Conservation (phyloP, 1,140 invertebrate genomes). For the Drosophila orena region DNA sequence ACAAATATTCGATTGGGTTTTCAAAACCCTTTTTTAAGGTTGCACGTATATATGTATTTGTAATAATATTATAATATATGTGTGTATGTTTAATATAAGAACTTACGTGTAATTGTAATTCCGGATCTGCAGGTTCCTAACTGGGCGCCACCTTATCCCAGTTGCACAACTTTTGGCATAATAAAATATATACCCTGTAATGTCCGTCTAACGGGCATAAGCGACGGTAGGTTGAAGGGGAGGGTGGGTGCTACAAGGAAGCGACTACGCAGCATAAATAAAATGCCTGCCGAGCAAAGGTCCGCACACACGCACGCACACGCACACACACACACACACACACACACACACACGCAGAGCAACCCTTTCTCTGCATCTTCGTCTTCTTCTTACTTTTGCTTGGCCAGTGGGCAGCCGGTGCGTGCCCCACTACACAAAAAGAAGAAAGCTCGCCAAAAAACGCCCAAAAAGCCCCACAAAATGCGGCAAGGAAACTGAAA, state of each 20-base stretch:
- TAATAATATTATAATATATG: no score
- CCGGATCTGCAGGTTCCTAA: no score
- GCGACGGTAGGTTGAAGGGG: not conserved
- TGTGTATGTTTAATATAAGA: no score
- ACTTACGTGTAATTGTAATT: no score
- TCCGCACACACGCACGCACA: constrained; percentile 38
- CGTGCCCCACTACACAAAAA: constrained; percentile 23
- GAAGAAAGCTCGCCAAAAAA: not conserved
- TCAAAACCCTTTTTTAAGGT: no score
- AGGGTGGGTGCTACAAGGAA: constrained; percentile 53
- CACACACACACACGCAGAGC: constrained; percentile 17
- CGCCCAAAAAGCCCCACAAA: constrained; percentile 12
- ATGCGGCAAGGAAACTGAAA: constrained; percentile 64
- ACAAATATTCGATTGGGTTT: no score
- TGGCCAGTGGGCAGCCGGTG: constrained; percentile 48
- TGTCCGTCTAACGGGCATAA: not conserved
- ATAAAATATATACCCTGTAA: constrained; percentile 1
- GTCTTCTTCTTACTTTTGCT: constrained; percentile 1
- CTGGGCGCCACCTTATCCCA: not conserved
- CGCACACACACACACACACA: constrained; percentile 29
- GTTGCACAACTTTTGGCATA: not conserved
- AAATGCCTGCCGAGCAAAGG: constrained; percentile 69
- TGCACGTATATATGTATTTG: no score
- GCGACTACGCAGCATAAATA: constrained; percentile 79
- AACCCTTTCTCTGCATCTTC: constrained; percentile 45